phyloP scores from a whole-genome alignment of 1,140 invertebrate species.

The Metaphire vulgaris region DNA sequence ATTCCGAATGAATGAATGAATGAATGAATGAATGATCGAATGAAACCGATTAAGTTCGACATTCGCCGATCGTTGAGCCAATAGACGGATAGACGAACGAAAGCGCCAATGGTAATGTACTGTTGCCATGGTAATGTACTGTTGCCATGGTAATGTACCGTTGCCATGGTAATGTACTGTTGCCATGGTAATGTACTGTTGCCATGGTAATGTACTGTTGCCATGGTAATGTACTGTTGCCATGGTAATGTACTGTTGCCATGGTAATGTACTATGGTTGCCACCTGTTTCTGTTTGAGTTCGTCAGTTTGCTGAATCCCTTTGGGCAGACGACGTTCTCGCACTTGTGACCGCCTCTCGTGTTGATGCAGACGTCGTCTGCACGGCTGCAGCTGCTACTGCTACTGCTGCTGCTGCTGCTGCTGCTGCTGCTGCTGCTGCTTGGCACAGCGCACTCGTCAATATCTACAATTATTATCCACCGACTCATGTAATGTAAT shows the following conservation, averaged over 20 bases:
- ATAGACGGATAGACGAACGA: too few species aligned
- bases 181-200: background rate
- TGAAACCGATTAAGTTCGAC: too few species aligned
- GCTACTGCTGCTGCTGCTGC: slow-evolving; percentile 72
- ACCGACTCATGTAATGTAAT: background rate
- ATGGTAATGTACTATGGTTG: too few species aligned
- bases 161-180: background rate
- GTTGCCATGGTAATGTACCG: background rate
- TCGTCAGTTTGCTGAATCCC: slow-evolving; percentile 60
- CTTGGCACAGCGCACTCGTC: slow-evolving; percentile 63
- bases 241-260: background rate
- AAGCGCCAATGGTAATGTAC: background rate
- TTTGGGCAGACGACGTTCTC: slow-evolving; percentile 74
- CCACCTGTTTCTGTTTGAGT: slow-evolving; percentile 21
- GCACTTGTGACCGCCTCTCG: slow-evolving; percentile 77
- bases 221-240: background rate
- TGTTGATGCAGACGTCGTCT: slow-evolving; percentile 83
- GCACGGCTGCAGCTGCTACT: slow-evolving; percentile 44
- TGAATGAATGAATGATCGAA: too few species aligned
- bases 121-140: background rate
- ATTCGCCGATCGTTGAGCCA: too few species aligned
- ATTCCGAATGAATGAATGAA: too few species aligned
- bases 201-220: background rate
- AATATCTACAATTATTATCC: slow-evolving; percentile 58
- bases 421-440: slow-evolving; percentile 49